phyloP scores from a whole-genome alignment of 2,888 invertebrate genomes.

The Thyatira batis region DNA sequence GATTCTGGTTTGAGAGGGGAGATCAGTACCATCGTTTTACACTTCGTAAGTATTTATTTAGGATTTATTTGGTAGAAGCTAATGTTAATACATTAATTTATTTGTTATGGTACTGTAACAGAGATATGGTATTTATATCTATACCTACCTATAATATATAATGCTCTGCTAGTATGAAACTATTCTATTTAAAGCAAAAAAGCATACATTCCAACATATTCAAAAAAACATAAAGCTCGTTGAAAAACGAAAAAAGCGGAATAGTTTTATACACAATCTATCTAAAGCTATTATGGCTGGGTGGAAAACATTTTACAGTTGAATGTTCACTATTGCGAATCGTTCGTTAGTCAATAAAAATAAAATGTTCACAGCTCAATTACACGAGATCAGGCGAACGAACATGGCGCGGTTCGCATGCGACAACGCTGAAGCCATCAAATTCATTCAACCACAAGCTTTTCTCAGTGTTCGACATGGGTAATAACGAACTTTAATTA shows the following conservation, averaged over 20 bases:
- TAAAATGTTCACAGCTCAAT: slow-evolving; percentile 46
- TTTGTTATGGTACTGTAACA: no score
- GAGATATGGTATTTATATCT: no score
- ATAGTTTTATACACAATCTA: slow-evolving; percentile 26
- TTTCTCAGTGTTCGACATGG: slow-evolving; percentile 49
- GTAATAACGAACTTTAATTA: slow-evolving; percentile 30
- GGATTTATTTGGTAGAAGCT: no score
- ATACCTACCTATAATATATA: no score
- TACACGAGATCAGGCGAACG: slow-evolving; percentile 59
- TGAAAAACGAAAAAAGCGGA: slow-evolving; percentile 20
- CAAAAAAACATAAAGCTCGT: slow-evolving; percentile 13
- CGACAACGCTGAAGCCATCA: slow-evolving; percentile 65
- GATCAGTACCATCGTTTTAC: slow-evolving; percentile 63
- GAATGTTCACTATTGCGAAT: slow-evolving; percentile 14
- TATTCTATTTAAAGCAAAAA: no score
- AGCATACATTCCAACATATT: slow-evolving; percentile 11
- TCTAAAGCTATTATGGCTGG: slow-evolving; percentile 9
- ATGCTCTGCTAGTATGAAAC: no score
- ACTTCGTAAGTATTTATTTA: slow-evolving; percentile 52
- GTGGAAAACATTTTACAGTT: slow-evolving; percentile 23
- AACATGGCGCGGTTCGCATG: slow-evolving; percentile 64
- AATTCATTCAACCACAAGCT: slow-evolving; percentile 60
- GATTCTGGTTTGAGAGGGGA: slow-evolving; percentile 68
- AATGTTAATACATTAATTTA: no score
- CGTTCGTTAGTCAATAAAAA: slow-evolving; percentile 8